These are phyloP conservation scores for Stratiolaelaps scimitus DNA, from an alignment of 1,140 invertebrate species.

Conservation along the genomic window DNA sequence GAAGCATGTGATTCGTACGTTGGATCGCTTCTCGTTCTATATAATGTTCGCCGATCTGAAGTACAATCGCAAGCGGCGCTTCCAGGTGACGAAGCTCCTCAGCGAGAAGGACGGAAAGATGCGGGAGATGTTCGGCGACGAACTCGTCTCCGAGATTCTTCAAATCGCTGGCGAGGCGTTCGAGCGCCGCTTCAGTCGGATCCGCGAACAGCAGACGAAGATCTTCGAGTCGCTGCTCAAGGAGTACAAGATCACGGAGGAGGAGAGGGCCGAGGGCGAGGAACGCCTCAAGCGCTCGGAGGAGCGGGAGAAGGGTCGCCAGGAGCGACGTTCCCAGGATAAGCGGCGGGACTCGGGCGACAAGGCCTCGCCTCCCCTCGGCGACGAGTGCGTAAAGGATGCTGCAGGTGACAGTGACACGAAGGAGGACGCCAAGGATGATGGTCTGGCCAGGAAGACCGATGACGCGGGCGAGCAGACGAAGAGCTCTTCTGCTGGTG, in stretches of 20 bases:
- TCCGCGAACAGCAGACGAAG: background rate
- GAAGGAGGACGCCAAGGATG: too few relatives aligned
- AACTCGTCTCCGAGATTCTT: background rate
- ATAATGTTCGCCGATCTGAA: constrained; percentile 25
- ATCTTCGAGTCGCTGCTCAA: background rate
- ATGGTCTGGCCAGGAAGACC: too few relatives aligned
- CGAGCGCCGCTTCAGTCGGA: background rate
- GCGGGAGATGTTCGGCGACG: constrained; percentile 2
- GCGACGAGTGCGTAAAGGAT: too few relatives aligned
- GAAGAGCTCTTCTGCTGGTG: too few relatives aligned
- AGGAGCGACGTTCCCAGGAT: background rate
- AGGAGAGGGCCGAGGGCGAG: background rate
- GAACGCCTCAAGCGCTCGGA: background rate
- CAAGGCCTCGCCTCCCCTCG: too few relatives aligned
- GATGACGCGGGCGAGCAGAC: too few relatives aligned
- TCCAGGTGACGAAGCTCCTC: constrained; percentile 4
- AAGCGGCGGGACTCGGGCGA: too few relatives aligned
- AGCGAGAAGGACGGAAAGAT: background rate
- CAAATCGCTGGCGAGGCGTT: background rate
- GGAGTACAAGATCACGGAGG: background rate
- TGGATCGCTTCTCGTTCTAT: constrained; percentile 5
- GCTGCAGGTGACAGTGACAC: too few relatives aligned
- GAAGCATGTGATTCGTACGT: background rate
- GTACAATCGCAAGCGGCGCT: constrained; percentile 6
- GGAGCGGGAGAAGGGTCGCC: background rate